A percentile compares a stretch with the other conserved stretches of the same genome.
phyloP scores from a whole-genome alignment of 2,113 vertebrate species.

The Macrotus californicus region DNA sequence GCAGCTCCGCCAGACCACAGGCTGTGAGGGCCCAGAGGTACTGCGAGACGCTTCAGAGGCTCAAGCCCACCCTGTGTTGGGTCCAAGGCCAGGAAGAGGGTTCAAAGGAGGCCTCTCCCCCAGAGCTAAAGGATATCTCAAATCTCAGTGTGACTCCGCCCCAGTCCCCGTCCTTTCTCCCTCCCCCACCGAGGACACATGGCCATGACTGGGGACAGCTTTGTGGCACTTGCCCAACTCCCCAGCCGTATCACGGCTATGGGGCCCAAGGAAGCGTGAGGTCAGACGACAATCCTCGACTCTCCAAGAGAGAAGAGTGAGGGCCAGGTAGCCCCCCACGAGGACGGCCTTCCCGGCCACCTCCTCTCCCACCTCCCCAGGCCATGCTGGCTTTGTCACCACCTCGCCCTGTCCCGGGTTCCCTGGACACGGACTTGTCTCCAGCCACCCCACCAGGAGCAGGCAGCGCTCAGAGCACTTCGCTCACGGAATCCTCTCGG shows the following conservation, averaged over 20 bases:
- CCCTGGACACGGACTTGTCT: background rate
- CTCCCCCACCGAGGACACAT: background rate
- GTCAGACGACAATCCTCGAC: background rate
- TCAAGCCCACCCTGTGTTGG: background rate
- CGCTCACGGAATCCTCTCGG: background rate
- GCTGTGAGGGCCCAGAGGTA: too few relatives aligned
- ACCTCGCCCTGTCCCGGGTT: background rate
- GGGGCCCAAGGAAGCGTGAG: background rate
- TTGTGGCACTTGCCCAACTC: background rate
- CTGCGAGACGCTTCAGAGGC: too few relatives aligned
- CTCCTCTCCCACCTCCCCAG: too few relatives aligned
- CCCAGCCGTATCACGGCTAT: background rate
- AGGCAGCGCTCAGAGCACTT: accelerated
- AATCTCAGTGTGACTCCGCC: background rate
- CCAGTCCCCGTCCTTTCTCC: background rate
- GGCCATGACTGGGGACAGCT: background rate
- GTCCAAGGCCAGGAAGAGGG: background rate
- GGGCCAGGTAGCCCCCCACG: background rate
- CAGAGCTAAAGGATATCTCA: background rate
- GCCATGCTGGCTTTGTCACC: background rate
- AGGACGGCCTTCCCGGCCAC: background rate
- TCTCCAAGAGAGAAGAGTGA: background rate
- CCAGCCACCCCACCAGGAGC: background rate
- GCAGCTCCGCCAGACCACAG: too few relatives aligned
- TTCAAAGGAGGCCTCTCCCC: background rate